Evolutionary conservation across 1,140 invertebrate species (phyloP), one percentile per base, ranked within the genome.

Genomic region (Orussus abietinus): DNA sequence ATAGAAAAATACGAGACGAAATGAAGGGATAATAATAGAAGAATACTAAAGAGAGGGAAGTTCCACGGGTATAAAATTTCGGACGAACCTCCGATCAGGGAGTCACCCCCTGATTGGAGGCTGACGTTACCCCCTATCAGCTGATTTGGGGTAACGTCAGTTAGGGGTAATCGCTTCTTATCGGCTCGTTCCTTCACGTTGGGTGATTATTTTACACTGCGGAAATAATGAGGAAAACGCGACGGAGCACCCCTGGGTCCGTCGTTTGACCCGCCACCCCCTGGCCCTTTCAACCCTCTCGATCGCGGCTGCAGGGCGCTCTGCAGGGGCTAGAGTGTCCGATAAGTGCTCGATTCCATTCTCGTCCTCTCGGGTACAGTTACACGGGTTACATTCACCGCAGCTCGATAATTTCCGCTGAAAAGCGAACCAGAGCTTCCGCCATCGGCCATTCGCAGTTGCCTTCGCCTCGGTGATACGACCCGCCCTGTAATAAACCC

Each of bases 361-460:
- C 51, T 51, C 52, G 38, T 54, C 54, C 58, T 62, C 58, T 42
- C 38, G 57, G 54, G 58, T 42, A 59, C 59, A 62, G 62, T 64
- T 56, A 62, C 52, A 46, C 48, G 57, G 57, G 49, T 62, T 53
- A 55, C 54, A 54, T 53, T 64, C 52, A 25, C 49, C 41, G 43
- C 43, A 37, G 53, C 32, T 41, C 53, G 58, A 63, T 63, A 63
- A 64, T 63, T 63, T 55, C 35, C 53, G 40, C 50, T 52, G 55
- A 59, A 62, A 54, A 54, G 42, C 42, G 50, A 55, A 53, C 40
- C 34, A 35, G 37, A 43, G n/a, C n/a, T n/a, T n/a, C n/a, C n/a
- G n/a, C n/a, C n/a, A n/a, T n/a, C n/a, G n/a, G n/a, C n/a, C n/a
- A n/a, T n/a, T n/a, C n/a, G n/a, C n/a, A n/a, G n/a, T n/a, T n/a